Evolutionary conservation across 2,113 vertebrate genomes (phyloP).

Genomic region (Neomonachus schauinslandi): DNA sequence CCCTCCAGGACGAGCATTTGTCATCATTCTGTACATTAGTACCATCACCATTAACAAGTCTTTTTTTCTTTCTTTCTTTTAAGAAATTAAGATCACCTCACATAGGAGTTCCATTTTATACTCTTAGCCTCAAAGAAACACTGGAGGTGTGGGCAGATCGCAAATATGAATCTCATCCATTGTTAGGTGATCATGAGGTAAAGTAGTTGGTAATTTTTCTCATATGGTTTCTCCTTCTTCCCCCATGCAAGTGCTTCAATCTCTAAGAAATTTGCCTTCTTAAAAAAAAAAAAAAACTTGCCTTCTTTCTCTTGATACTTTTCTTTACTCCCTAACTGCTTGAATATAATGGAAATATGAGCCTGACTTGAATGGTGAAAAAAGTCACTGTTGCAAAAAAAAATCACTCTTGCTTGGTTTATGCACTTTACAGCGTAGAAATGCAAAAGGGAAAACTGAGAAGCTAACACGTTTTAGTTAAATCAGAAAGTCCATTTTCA

Average conservation of each 20-base stretch:
- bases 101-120: background rate
- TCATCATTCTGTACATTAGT: background rate
- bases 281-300: background rate
- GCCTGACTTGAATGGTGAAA: background rate
- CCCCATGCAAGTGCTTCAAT: background rate
- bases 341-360: background rate
- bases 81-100: slow-evolving; percentile 24
- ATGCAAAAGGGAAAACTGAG: background rate
- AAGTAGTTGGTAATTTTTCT: slow-evolving; percentile 40
- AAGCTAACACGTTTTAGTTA: background rate
- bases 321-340: background rate
- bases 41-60: background rate
- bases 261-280: background rate
- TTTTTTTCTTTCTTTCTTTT: background rate
- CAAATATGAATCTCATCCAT: slow-evolving; percentile 22
- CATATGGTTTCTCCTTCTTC: slow-evolving; percentile 6
- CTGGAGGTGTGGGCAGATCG: background rate
- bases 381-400: background rate
- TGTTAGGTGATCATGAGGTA: slow-evolving; percentile 20
- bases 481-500: background rate
- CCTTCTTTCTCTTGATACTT: background rate
- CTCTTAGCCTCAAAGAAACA: slow-evolving; percentile 38
- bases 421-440: background rate
- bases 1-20: background rate
- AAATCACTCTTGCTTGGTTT: background rate